Evolutionary conservation across 2,797 vertebrate species (phyloP), one percentile per base, ranked within the genome.

Genomic region (Propithecus perrieri): DNA sequence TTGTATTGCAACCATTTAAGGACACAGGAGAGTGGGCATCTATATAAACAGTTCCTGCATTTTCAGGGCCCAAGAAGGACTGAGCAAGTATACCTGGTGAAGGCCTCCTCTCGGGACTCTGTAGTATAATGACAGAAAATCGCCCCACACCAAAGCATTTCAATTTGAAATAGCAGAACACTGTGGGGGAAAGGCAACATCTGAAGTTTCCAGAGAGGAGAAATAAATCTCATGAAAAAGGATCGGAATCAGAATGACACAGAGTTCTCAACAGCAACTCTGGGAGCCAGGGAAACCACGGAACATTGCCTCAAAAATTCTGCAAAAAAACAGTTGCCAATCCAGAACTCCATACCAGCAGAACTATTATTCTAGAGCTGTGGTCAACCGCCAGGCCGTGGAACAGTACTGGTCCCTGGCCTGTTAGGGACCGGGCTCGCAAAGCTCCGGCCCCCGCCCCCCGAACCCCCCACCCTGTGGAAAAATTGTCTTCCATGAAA

Each of bases 281-380:
- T 50, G 71, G 94, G 90, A 89, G 80, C 89, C 50, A 41, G n/a
- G 48, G n/a, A 63, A 24, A 88, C 67, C n/a, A 13, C 53, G 71
- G 87, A 91, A 80, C 17, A 10, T 55, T 67, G 83, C 78, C 72
- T 95, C 72, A 12, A 65, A 96, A 90, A 83, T 94, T 89, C 89
- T 72, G 12, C 88, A 50, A 20, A 50, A 87, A 41, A 72, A 67
- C 76, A 74, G 17, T 28, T 55, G 41, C 81, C 79, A 89, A 38
- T 26, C 41, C 79, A 95, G 76, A 91, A 88, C 93, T 92, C 90
- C 75, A 35, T 26, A 43, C 53, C 28, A 65, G 46, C 30, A 12
- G 48, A 71, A 43, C 10, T 10, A 69, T 43, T 69, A 26, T 69
- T 78, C 74, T 85, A 26, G 57, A 59, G 57, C 57, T 59, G 55